Conservation (phyloP, 1,140 invertebrate genomes). For the Neodiprion fabricii region DNA sequence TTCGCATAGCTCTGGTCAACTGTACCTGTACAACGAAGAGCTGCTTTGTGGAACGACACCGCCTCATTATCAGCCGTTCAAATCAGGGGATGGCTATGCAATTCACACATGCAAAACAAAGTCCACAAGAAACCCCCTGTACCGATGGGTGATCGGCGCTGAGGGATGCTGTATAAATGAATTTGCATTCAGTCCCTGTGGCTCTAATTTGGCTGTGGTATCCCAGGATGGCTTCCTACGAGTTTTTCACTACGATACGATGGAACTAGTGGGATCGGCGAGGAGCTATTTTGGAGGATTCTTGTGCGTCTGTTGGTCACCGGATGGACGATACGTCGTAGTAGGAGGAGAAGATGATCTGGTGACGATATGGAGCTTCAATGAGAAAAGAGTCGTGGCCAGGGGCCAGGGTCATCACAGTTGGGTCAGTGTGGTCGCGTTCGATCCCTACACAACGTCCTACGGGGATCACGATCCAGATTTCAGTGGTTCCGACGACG, state of each 20-base stretch:
- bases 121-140: slow-evolving; percentile 93
- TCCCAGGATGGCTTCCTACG: slow-evolving; percentile 96
- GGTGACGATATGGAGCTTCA: slow-evolving; percentile 96
- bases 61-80: slow-evolving; percentile 93
- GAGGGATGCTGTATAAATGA: slow-evolving; percentile 92
- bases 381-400: slow-evolving; percentile 92
- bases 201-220: slow-evolving; percentile 89
- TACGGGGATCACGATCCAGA: slow-evolving; percentile 66
- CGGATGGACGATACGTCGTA: slow-evolving; percentile 93
- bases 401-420: slow-evolving; percentile 93
- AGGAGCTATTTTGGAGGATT: slow-evolving; percentile 97
- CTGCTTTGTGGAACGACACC: slow-evolving; percentile 82
- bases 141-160: slow-evolving; percentile 84
- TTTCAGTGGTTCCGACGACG: slow-evolving; percentile 69
- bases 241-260: slow-evolving; percentile 96
- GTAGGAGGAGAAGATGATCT: slow-evolving; percentile 99
- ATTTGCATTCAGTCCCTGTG: slow-evolving; percentile 96
- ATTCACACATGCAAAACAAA: slow-evolving; percentile 97
- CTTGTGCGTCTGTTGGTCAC: slow-evolving; percentile 97
- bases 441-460: slow-evolving; percentile 89
- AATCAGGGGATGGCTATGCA: slow-evolving; percentile 92
- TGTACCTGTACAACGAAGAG: slow-evolving; percentile 98
- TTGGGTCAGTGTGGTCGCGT: slow-evolving; percentile 97
- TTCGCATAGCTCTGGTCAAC: slow-evolving; percentile 94
- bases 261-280: slow-evolving; percentile 91